phyloP scores from a whole-genome alignment of 2,113 vertebrate species.

The Leiothrix lutea region DNA sequence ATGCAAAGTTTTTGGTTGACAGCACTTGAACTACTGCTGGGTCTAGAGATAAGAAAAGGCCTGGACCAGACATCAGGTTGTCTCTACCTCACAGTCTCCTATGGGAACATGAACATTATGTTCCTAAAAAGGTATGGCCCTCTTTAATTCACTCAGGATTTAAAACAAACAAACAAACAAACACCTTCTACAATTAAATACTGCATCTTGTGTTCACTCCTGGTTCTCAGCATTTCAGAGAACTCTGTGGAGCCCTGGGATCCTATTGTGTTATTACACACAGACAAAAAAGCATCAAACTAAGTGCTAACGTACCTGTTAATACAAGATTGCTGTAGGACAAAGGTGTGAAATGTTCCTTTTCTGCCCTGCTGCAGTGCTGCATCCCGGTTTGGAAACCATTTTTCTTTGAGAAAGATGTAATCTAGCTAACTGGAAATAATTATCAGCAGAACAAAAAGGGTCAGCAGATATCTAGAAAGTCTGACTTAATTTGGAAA shows the following conservation, averaged over 20 bases:
- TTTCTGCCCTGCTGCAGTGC: background rate
- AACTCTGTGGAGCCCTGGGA: background rate
- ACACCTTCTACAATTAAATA: background rate
- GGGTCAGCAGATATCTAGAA: background rate
- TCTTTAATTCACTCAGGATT: background rate
- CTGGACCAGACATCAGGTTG: background rate
- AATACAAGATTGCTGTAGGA: background rate
- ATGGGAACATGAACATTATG: background rate
- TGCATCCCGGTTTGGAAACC: background rate
- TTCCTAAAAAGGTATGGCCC: background rate
- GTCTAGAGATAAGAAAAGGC: background rate
- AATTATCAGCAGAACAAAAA: background rate
- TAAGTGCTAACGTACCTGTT: background rate
- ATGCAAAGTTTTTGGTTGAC: background rate
- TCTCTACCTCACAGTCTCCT: background rate
- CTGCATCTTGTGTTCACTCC: background rate
- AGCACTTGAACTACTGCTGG: background rate
- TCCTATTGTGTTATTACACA: background rate
- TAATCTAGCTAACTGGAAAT: background rate
- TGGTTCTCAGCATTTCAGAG: background rate
- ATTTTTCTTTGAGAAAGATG: background rate
- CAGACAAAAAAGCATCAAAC: background rate
- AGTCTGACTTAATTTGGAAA: background rate
- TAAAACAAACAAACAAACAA: background rate
- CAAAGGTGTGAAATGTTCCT: background rate